Conservation (phyloP, 2,113 vertebrate genomes). For the Cephalopholis sonnerati region DNA sequence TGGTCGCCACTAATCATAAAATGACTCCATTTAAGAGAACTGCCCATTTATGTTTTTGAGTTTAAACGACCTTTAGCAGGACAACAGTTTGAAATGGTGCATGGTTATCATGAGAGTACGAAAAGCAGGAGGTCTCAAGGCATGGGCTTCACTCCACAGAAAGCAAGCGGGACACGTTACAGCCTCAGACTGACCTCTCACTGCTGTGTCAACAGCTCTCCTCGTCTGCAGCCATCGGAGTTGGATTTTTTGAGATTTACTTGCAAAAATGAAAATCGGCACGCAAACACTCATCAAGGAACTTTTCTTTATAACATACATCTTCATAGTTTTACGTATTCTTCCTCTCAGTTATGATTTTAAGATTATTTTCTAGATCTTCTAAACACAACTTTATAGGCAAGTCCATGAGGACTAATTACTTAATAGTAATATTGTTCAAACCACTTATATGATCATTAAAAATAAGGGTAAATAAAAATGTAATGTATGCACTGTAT, state of each 20-base stretch:
- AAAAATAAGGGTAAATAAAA: too few relatives aligned
- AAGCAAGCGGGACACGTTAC: background rate
- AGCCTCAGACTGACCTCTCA: slow-evolving; percentile 11
- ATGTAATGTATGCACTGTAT: too few relatives aligned
- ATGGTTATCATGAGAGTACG: background rate
- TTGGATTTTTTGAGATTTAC: background rate
- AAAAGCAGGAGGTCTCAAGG: background rate
- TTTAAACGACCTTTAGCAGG: background rate
- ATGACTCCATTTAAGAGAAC: too few relatives aligned
- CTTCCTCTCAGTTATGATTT: too few relatives aligned
- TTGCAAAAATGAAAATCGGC: background rate
- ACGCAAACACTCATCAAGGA: background rate
- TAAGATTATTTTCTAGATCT: background rate
- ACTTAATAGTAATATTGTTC: background rate
- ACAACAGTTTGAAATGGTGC: too few relatives aligned
- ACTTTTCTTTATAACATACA: background rate
- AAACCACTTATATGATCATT: background rate
- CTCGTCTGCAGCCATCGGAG: background rate
- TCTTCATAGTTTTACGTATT: too few relatives aligned
- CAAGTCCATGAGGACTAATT: too few relatives aligned
- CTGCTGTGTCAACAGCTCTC: background rate
- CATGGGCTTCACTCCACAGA: background rate
- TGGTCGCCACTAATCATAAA: background rate
- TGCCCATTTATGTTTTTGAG: background rate
- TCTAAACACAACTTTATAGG: too few relatives aligned